Conservation (phyloP, 2,888 invertebrate species). For the Abscondita cerata region DNA sequence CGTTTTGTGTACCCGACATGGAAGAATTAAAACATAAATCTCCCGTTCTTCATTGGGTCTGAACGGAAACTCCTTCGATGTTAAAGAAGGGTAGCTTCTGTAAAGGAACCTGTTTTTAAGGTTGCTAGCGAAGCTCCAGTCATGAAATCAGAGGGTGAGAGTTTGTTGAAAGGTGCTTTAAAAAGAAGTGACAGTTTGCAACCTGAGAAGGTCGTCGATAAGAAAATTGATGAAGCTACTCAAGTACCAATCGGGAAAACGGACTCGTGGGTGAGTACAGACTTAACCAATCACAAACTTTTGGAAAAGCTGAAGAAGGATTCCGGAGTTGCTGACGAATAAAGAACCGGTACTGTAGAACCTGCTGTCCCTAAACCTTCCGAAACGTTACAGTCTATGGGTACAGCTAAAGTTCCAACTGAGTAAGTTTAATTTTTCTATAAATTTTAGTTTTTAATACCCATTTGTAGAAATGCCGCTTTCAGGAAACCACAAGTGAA, state of each 20-base stretch:
- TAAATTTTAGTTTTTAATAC: neutral
- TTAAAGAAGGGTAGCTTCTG: neutral
- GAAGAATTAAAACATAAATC: constrained; percentile 31
- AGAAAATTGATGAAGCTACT: constrained; percentile 13
- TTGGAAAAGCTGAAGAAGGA: constrained; percentile 20
- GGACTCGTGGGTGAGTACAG: constrained; percentile 16
- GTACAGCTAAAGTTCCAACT: neutral
- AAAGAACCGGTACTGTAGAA: neutral
- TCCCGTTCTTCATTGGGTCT: constrained; percentile 2
- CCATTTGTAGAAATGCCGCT: constrained; percentile 16
- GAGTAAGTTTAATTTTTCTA: neutral
- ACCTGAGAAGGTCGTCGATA: neutral
- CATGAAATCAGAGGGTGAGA: constrained; percentile 28
- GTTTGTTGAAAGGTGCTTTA: constrained; percentile 22
- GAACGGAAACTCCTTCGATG: neutral
- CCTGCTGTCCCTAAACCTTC: neutral
- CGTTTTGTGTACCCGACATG: constrained; percentile 5
- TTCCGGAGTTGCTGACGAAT: neutral
- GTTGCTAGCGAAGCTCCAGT: constrained; percentile 42
- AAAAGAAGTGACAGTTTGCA: constrained; percentile 30
- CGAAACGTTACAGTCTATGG: neutral
- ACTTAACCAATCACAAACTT: constrained; percentile 17
- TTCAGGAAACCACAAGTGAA: constrained; percentile 30
- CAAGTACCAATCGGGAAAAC: constrained; percentile 13
- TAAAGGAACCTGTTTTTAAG: constrained; percentile 41